A percentile compares a stretch with the other conserved stretches of the same genome.
These are phyloP conservation scores for Crossaster papposus DNA, from an alignment of 53 echinoderm and acorn worm species.

Conservation along the genomic window DNA sequence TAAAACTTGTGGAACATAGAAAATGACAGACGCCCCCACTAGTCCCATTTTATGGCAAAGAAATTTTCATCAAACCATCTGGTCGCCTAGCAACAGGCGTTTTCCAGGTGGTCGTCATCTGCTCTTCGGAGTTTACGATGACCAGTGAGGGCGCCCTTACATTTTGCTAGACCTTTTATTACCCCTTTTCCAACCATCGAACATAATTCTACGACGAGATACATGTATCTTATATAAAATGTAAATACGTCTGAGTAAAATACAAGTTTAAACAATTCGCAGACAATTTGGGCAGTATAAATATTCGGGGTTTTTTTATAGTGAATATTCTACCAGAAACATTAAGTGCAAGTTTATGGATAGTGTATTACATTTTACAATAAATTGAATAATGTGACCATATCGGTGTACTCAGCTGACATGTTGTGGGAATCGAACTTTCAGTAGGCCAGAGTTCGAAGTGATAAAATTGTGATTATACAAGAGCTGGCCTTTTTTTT, in stretches of 20 bases:
- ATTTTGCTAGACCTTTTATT: background rate
- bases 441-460: too few relatives aligned
- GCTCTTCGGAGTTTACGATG: background rate
- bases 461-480: too few relatives aligned
- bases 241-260: background rate
- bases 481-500: too few relatives aligned
- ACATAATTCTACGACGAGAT: background rate
- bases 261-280: background rate
- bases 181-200: too few relatives aligned
- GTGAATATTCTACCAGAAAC: too few relatives aligned
- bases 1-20: background rate
- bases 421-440: too few relatives aligned
- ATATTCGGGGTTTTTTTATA: too few relatives aligned
- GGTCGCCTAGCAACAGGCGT: conserved; percentile 45
- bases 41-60: background rate
- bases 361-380: too few relatives aligned
- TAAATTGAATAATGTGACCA: too few relatives aligned
- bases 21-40: conserved; percentile 11
- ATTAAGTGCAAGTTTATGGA: too few relatives aligned
- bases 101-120: conserved; percentile 48
- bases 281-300: background rate
- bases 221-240: background rate
- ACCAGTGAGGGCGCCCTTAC: conserved; percentile 34
- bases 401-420: too few relatives aligned
- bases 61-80: conserved; percentile 29